Conservation (phyloP, 2,888 invertebrate genomes). For the Galeruca laticollis region DNA sequence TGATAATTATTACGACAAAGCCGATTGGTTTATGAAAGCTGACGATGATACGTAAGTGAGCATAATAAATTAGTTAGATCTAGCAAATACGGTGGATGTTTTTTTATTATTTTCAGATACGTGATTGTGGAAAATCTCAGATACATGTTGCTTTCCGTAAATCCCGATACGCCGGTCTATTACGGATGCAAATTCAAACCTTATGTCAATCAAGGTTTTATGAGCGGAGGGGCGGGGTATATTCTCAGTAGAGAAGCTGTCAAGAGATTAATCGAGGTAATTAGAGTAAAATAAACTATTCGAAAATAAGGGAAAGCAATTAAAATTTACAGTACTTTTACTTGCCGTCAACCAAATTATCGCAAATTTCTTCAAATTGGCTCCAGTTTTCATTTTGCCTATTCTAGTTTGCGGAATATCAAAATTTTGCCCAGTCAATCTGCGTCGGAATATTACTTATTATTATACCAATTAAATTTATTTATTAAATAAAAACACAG, state of each 20-base stretch:
- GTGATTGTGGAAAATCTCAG: slow-evolving; percentile 95
- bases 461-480: too few relatives aligned
- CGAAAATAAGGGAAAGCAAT: too few relatives aligned
- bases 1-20: slow-evolving; percentile 84
- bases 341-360: too few relatives aligned
- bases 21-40: slow-evolving; percentile 99
- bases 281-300: too few relatives aligned
- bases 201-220: slow-evolving; percentile 86
- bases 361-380: too few relatives aligned
- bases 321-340: too few relatives aligned
- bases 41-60: slow-evolving; percentile 92
- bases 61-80: background rate
- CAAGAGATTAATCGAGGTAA: slow-evolving; percentile 77
- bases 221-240: slow-evolving; percentile 96
- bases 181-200: slow-evolving; percentile 93
- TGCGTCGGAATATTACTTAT: too few relatives aligned
- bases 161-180: slow-evolving; percentile 82
- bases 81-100: background rate
- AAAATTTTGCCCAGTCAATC: too few relatives aligned
- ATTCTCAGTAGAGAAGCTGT: slow-evolving; percentile 89
- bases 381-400: too few relatives aligned
- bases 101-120: slow-evolving; percentile 74
- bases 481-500: too few relatives aligned
- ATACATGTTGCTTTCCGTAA: slow-evolving; percentile 85
- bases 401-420: too few relatives aligned